These are phyloP conservation scores for Neuroterus valhalla DNA, from an alignment of 1,140 invertebrate species.

Conservation along the genomic window DNA sequence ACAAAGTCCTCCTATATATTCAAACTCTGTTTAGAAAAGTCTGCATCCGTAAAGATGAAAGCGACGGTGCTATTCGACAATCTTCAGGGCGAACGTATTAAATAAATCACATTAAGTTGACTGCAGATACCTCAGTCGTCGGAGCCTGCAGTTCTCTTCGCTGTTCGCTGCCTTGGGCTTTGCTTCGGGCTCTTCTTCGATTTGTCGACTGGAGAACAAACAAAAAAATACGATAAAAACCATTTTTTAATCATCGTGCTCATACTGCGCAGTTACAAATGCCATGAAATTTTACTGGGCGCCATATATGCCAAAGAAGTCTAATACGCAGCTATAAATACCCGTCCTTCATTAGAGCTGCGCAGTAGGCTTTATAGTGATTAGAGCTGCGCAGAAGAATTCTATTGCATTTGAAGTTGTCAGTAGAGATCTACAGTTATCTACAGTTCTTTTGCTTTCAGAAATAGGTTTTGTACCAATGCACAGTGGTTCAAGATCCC, in stretches of 20 bases:
- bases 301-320: no score
- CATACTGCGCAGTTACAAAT: no score
- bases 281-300: no score
- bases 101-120: constrained; percentile 14
- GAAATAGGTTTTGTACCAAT: no score
- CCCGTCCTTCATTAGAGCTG: no score
- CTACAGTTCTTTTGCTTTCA: no score
- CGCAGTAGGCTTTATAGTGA: no score
- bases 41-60: not conserved
- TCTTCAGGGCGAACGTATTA: not conserved
- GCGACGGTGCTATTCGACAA: not conserved
- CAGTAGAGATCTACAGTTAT: no score
- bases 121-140: constrained; percentile 72
- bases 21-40: not conserved
- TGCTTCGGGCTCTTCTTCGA: constrained; percentile 77
- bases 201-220: constrained; percentile 66
- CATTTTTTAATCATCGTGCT: constrained; percentile 23
- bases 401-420: no score
- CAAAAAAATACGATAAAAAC: constrained; percentile 3
- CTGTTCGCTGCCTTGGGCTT: constrained; percentile 84
- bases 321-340: no score
- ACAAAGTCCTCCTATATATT: not conserved
- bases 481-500: no score
- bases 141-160: constrained; percentile 81
- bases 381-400: no score